Evolutionary conservation across 2,113 vertebrate genomes (phyloP), one percentile per base, ranked within the genome.

Genomic region (Otocyon megalotis): DNA sequence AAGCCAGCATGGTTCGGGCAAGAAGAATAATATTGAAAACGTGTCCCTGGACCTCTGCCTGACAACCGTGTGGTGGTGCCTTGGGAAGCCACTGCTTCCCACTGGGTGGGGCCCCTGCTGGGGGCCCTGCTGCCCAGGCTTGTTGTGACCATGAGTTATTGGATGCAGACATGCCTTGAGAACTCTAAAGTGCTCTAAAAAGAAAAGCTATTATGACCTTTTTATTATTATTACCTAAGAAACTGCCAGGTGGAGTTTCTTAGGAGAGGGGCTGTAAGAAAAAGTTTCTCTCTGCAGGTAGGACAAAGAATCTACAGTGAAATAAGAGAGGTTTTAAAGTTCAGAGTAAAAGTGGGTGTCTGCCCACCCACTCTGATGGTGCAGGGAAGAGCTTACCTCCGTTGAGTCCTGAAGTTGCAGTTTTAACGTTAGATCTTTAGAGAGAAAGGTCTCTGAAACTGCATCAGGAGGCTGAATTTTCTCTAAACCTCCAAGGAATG

Each of bases 401-500:
- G 24, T 0, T 1, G 67, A 83, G 50, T 37, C 56, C 62, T 86
- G 35, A 72, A 83, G 74, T 63, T 94, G 60, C 67, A 35, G 14
- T 58, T 97, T 91, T 83, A 79, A 87, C 19, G 60, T 67, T 26
- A 84, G 37, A 60, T 65, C 69, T 77, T 85, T 84, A 60, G 50
- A 53, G 48, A 88, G 65, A 48, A 96, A 94, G 56, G n/a, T 63
- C 56, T 72, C 7, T 96, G 79, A 97, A 95, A 32, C 56, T 63
- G 94, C 76, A 92, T 91, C 80, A 92, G 48, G 85, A 48, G 65
- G 32, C 19, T 89, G 92, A 92, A 90, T 90, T 76, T 92, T 92
- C 74, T 96, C n/a, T 86, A 87, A 93, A 92, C 71, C 81, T 96
- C 60, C 74, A 92, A 87, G 87, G 92, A 96, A 90, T 5, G 28